Percentiles rank a stretch among this genome's conserved stretches.
phyloP scores from a whole-genome alignment of 1,140 invertebrate genomes.

The Pogonomyrmex californicus region DNA sequence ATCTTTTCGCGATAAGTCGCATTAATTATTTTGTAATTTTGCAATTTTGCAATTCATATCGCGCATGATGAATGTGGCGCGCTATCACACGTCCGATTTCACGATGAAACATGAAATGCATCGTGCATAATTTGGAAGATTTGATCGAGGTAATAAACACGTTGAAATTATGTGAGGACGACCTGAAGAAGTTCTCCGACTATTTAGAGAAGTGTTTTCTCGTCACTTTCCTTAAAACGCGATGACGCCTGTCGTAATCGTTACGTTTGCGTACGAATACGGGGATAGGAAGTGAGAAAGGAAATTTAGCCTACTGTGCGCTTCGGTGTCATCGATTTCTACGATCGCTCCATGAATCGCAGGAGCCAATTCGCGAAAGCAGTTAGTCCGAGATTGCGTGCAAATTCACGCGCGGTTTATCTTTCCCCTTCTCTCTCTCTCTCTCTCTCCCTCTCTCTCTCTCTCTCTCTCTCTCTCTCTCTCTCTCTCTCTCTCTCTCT shows the following conservation, averaged over 20 bases:
- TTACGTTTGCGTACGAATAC: not conserved
- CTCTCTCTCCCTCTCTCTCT: too few relatives aligned
- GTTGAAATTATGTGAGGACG: not conserved
- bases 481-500: not conserved
- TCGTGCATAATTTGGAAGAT: not conserved
- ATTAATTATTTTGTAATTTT: not conserved
- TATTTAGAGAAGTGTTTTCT: not conserved
- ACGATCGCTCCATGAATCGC: conserved; percentile 25
- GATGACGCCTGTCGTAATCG: not conserved
- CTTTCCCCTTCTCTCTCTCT: not conserved
- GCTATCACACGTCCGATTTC: not conserved
- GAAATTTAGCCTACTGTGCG: not conserved
- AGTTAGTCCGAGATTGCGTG: conserved; percentile 24
- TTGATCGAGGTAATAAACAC: not conserved
- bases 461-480: not conserved
- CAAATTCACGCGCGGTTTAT: conserved; percentile 37
- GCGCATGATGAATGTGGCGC: not conserved
- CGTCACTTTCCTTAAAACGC: not conserved
- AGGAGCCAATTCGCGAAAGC: conserved; percentile 9
- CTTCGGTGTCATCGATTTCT: not conserved
- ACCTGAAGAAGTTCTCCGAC: not conserved
- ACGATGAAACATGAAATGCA: not conserved
- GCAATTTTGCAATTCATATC: not conserved
- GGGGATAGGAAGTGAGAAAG: not conserved
- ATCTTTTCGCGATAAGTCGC: not conserved